These are phyloP conservation scores for Nomada fabriciana DNA, from an alignment of 2,888 invertebrate species.

Conservation along the genomic window DNA sequence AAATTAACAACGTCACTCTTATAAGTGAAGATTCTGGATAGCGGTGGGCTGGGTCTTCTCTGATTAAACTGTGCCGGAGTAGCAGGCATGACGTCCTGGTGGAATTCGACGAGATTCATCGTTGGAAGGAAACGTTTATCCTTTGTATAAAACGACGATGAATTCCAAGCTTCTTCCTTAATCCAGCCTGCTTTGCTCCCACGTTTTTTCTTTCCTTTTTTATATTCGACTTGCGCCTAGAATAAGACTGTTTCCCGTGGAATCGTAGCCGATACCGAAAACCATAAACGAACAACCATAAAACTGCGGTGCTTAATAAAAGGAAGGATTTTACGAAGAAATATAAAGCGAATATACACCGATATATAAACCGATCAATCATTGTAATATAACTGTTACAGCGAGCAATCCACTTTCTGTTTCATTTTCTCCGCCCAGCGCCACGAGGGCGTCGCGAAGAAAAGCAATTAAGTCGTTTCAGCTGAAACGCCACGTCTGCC, in stretches of 20 bases:
- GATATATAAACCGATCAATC: too few relatives aligned
- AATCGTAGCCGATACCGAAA: not conserved
- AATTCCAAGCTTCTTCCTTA: conserved; percentile 26
- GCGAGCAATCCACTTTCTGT: not conserved
- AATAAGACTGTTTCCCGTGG: not conserved
- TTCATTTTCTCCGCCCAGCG: not conserved
- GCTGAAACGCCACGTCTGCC: not conserved
- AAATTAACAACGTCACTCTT: conserved; percentile 23
- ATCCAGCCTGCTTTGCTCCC: not conserved
- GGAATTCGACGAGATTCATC: conserved; percentile 21
- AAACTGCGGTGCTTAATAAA: conserved; percentile 23
- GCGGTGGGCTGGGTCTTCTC: conserved; percentile 9
- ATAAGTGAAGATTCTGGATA: conserved; percentile 18
- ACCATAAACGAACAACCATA: not conserved
- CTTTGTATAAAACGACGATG: conserved; percentile 32
- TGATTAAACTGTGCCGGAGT: conserved; percentile 28
- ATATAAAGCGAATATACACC: not conserved
- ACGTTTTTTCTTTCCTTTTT: not conserved
- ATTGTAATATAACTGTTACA: too few relatives aligned
- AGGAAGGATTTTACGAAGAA: conserved; percentile 5
- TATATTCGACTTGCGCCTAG: conserved; percentile 5
- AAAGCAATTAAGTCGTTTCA: conserved; percentile 28
- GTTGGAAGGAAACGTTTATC: conserved; percentile 20
- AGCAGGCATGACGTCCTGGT: not conserved
- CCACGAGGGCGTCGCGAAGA: too few relatives aligned